Conservation (phyloP, 2,888 invertebrate genomes). For the Dynastes hyllus region DNA sequence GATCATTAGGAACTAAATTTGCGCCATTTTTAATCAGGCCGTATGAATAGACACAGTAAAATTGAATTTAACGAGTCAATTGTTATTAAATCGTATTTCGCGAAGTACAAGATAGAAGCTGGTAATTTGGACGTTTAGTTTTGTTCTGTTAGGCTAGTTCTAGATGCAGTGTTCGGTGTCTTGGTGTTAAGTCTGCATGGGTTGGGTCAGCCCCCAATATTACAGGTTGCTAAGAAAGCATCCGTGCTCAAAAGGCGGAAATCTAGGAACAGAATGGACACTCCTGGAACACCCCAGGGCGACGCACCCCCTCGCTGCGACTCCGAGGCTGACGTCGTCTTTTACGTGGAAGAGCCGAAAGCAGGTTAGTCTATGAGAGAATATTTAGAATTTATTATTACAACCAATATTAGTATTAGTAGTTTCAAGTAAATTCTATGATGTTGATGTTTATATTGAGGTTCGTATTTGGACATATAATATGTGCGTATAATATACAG, state of each 20-base stretch:
- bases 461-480: too few species aligned
- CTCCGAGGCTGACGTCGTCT: slow-evolving; percentile 78
- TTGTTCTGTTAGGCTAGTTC: slow-evolving; percentile 63
- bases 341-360: slow-evolving; percentile 79
- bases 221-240: slow-evolving; percentile 83
- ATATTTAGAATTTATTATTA: not conserved
- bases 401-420: too few species aligned
- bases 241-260: slow-evolving; percentile 82
- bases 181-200: slow-evolving; percentile 70
- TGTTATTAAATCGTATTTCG: slow-evolving; percentile 29
- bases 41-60: too few species aligned
- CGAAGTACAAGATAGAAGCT: slow-evolving; percentile 12
- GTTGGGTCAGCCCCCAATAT: slow-evolving; percentile 80
- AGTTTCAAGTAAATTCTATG: too few species aligned
- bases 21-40: not conserved
- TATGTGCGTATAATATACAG: too few species aligned
- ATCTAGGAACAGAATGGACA: slow-evolving; percentile 79
- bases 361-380: slow-evolving; percentile 70
- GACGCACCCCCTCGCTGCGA: slow-evolving; percentile 70
- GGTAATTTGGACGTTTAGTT: slow-evolving; percentile 50
- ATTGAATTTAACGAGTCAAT: slow-evolving; percentile 1
- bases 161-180: slow-evolving; percentile 70
- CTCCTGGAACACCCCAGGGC: slow-evolving; percentile 63
- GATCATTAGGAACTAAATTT: slow-evolving; percentile 14
- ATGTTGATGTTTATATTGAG: too few species aligned